Percentiles rank a stretch among this genome's conserved stretches.
These are phyloP conservation scores for Andrena chrysosceles DNA, from an alignment of 2,888 invertebrate genomes.

Conservation along the genomic window DNA sequence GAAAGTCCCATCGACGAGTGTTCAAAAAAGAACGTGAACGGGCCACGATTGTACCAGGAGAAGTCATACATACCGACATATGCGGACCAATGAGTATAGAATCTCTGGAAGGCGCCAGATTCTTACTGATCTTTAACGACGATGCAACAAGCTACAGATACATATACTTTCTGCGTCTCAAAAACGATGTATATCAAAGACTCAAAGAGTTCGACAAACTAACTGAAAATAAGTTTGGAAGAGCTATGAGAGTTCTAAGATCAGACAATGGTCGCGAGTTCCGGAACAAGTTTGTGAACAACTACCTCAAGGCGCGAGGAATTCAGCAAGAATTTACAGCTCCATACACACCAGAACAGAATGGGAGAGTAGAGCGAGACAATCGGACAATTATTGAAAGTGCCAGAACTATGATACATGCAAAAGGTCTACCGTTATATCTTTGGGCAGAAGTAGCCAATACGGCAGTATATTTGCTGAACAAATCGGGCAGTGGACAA, in stretches of 20 bases:
- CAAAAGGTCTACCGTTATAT: no score
- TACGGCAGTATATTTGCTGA: background rate
- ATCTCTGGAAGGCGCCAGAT: no score
- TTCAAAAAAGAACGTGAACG: no score
- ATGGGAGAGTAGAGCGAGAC: background rate
- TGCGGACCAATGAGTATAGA: no score
- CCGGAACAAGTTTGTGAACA: background rate
- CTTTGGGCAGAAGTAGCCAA: background rate
- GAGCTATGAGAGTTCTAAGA: background rate
- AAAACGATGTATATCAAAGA: background rate
- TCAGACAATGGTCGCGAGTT: background rate
- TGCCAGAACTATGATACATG: background rate
- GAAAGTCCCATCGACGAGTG: no score
- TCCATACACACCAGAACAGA: background rate
- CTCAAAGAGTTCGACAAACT: background rate
- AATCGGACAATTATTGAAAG: background rate
- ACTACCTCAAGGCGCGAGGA: background rate
- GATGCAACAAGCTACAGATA: no score
- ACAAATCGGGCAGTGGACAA: rapidly evolving
- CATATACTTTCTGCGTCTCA: background rate
- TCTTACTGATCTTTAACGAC: no score
- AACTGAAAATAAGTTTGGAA: background rate
- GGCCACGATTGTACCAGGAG: no score
- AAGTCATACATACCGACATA: no score
- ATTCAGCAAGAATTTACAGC: background rate